A percentile compares a stretch with the other conserved stretches of the same genome.
These are phyloP conservation scores for Gallinago solitaria DNA, from an alignment of 2,797 vertebrate species.

Conservation along the genomic window DNA sequence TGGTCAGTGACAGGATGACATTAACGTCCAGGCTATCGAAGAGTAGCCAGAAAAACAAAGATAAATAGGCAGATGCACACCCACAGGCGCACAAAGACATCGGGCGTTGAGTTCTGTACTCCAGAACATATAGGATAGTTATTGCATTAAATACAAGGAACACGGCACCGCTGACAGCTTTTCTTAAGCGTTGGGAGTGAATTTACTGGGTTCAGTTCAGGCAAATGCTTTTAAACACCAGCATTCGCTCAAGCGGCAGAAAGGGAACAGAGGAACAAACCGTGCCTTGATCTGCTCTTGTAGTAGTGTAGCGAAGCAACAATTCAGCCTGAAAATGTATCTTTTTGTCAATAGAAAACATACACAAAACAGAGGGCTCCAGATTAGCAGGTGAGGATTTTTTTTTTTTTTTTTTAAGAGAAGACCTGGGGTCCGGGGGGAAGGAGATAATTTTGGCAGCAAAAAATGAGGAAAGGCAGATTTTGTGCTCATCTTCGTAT, in stretches of 20 bases:
- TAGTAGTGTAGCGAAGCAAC: neutral
- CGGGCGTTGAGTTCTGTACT: fast-evolving
- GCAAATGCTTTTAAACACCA: slow-evolving; percentile 8
- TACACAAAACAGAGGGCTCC: neutral
- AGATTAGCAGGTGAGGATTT: neutral
- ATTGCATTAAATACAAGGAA: neutral
- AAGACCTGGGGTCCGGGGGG: neutral
- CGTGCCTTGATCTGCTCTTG: neutral
- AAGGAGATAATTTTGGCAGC: neutral
- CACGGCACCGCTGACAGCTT: neutral
- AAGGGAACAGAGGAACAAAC: slow-evolving; percentile 9
- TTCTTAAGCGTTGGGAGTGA: neutral
- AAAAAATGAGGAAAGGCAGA: neutral
- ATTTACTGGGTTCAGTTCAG: neutral
- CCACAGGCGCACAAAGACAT: neutral
- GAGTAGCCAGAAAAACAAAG: neutral
- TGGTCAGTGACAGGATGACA: fast-evolving
- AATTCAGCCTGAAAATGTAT: neutral
- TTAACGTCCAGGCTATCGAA: neutral
- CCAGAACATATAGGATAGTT: neutral
- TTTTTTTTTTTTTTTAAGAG: neutral
- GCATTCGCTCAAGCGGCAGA: neutral
- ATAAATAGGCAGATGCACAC: neutral
- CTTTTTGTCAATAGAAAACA: neutral
- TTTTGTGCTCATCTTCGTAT: neutral